phyloP scores from a whole-genome alignment of 1,140 invertebrate species.

The Aphelenchoides avenae region DNA sequence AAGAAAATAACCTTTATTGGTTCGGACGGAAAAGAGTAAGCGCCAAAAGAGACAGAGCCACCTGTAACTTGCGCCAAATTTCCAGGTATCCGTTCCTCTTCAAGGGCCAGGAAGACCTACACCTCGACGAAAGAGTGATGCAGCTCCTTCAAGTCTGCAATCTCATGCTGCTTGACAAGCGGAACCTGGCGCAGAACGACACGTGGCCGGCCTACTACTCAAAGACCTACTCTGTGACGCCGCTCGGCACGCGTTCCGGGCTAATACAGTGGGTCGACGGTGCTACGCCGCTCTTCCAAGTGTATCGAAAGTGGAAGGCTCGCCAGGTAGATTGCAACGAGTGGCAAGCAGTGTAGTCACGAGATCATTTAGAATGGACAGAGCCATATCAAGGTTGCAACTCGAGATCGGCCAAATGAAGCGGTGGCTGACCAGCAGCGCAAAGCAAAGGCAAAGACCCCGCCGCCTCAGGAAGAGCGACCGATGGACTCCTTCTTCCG shows the following conservation, averaged over 20 bases:
- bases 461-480: too few species aligned
- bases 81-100: slow-evolving; percentile 82
- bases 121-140: slow-evolving; percentile 97
- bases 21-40: slow-evolving; percentile 77
- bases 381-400: slow-evolving; percentile 6
- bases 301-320: slow-evolving; percentile 83
- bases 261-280: slow-evolving; percentile 97
- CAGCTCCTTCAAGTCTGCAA: slow-evolving; percentile 92
- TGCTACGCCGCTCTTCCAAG: slow-evolving; percentile 83
- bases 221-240: slow-evolving; percentile 90
- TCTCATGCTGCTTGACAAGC: slow-evolving; percentile 69
- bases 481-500: slow-evolving; percentile 39
- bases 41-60: too few species aligned
- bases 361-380: slow-evolving; percentile 5
- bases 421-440: too few species aligned
- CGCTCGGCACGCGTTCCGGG: slow-evolving; percentile 84
- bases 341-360: slow-evolving; percentile 22
- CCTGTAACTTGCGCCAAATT: too few species aligned
- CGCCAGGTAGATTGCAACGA: slow-evolving; percentile 24
- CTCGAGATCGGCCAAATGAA: background rate
- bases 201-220: slow-evolving; percentile 69
- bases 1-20: slow-evolving; percentile 94
- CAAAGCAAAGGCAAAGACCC: too few species aligned
- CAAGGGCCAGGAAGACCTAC: slow-evolving; percentile 94
- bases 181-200: slow-evolving; percentile 26